Conservation (phyloP, 1,140 invertebrate genomes). For the Mycetomoellerius zeteki region DNA sequence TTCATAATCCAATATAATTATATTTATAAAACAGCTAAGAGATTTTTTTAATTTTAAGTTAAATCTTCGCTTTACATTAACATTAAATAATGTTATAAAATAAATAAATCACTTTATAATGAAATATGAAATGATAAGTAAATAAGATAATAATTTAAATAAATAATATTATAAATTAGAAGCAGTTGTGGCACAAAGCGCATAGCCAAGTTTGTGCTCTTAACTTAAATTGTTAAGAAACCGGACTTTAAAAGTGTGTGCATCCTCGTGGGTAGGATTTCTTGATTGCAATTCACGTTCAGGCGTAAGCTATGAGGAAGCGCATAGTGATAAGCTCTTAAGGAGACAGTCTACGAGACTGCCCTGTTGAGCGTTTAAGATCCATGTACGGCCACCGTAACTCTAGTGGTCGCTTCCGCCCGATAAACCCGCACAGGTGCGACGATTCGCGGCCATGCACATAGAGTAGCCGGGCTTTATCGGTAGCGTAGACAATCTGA, state of each 20-base stretch:
- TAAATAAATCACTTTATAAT: background rate
- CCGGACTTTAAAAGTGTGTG: constrained; percentile 24
- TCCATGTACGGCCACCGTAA: constrained; percentile 49
- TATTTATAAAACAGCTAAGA: background rate
- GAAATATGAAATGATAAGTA: background rate
- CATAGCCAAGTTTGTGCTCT: background rate
- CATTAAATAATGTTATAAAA: background rate
- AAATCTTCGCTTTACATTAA: background rate
- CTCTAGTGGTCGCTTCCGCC: constrained; percentile 46
- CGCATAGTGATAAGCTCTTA: constrained; percentile 64
- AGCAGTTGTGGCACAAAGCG: background rate
- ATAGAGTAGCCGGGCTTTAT: constrained; percentile 51
- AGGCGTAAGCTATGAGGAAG: constrained; percentile 20
- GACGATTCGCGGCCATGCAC: constrained; percentile 55
- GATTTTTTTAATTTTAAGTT: background rate
- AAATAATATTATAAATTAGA: background rate
- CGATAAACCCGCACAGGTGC: constrained; percentile 63
- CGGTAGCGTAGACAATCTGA: constrained; percentile 24
- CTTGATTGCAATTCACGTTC: constrained; percentile 35
- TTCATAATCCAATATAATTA: background rate
- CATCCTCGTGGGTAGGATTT: constrained; percentile 25
- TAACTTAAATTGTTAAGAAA: background rate
- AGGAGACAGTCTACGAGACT: constrained; percentile 62
- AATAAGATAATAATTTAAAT: background rate
- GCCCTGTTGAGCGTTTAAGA: constrained; percentile 50